Conservation (phyloP, 1,140 invertebrate species). For the Tetragonula clypearis region DNA sequence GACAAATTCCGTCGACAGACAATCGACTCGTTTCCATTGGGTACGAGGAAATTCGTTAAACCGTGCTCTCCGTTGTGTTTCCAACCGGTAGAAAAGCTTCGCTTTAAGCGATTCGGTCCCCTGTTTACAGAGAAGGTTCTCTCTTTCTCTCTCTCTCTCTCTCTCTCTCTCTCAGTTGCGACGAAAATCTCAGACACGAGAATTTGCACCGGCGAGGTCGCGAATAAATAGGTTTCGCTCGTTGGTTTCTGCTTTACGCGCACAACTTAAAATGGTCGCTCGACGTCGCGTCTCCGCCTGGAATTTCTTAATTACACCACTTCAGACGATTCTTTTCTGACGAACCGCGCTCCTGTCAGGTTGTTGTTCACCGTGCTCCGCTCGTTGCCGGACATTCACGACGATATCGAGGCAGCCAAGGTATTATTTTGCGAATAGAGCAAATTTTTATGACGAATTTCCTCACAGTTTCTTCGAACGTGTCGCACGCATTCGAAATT, state of each 20-base stretch:
- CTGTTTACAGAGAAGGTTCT: constrained; percentile 45
- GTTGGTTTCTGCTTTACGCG: not conserved
- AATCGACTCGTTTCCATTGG: not conserved
- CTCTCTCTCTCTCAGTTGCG: not conserved
- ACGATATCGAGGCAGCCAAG: constrained; percentile 32
- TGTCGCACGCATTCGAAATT: not conserved
- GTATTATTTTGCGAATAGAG: not conserved
- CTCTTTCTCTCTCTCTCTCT: not conserved
- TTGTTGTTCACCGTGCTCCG: constrained; percentile 25
- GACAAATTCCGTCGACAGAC: not conserved
- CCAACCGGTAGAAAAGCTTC: not conserved
- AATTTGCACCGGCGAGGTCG: constrained; percentile 21
- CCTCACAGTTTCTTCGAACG: not conserved
- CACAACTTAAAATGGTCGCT: constrained; percentile 38
- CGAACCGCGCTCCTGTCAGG: not conserved
- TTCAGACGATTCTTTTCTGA: constrained; percentile 50
- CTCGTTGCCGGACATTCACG: constrained; percentile 41
- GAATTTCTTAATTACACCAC: constrained; percentile 63
- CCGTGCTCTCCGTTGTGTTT: not conserved
- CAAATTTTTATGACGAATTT: no score
- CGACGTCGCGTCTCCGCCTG: constrained; percentile 6
- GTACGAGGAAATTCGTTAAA: not conserved
- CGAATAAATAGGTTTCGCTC: constrained; percentile 33
- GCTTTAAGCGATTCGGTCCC: constrained; percentile 39
- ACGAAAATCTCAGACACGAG: constrained; percentile 43